Conservation (phyloP, 2,888 invertebrate genomes). For the Drosophila histrio region DNA sequence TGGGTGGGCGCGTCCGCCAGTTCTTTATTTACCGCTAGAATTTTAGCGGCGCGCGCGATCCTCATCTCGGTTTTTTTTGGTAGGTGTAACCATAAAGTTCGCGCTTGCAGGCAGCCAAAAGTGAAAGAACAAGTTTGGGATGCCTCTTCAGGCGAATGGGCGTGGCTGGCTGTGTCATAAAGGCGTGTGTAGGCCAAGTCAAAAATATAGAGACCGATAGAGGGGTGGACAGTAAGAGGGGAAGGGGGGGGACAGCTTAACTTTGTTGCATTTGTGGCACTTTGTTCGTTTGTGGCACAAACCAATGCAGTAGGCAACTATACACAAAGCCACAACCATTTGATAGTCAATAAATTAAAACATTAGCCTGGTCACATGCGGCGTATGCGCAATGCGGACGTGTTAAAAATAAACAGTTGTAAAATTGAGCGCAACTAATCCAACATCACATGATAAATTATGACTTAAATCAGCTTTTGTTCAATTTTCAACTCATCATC, state of each 20-base stretch:
- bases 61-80: conserved; percentile 57
- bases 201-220: background rate
- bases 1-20: conserved; percentile 70
- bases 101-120: conserved; percentile 69
- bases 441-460: conserved; percentile 75
- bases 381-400: conserved; percentile 67
- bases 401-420: conserved; percentile 80
- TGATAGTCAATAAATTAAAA: conserved; percentile 75
- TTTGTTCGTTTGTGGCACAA: conserved; percentile 56
- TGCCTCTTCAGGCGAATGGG: conserved; percentile 37
- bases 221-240: background rate
- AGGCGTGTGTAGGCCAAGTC: conserved; percentile 29
- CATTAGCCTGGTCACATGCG: conserved; percentile 61
- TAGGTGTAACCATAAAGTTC: conserved; percentile 81
- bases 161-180: conserved; percentile 56
- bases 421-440: conserved; percentile 78
- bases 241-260: background rate
- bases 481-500: conserved; percentile 78
- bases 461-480: conserved; percentile 81
- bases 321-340: conserved; percentile 54
- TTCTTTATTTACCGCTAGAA: conserved; percentile 75
- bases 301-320: conserved; percentile 72
- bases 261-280: conserved; percentile 36
- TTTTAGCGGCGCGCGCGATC: conserved; percentile 51
- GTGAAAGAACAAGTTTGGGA: conserved; percentile 71